These are phyloP conservation scores for Pyrrhosoma nymphula DNA, from an alignment of 2,888 invertebrate species.

Conservation along the genomic window DNA sequence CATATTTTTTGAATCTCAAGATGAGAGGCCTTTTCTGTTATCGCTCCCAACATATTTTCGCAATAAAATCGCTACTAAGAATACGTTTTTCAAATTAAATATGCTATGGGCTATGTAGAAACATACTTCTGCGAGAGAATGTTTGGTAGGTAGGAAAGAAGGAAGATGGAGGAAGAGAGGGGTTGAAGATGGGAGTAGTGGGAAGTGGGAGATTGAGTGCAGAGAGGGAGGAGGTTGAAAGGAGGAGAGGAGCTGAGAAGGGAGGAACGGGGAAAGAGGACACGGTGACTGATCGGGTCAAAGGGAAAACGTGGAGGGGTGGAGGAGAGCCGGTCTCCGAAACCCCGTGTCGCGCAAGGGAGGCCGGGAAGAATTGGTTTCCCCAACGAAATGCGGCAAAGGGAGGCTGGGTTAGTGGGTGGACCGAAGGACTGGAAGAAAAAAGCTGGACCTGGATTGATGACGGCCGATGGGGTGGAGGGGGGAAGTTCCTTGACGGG, in stretches of 20 bases:
- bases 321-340: background rate
- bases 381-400: background rate
- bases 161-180: background rate
- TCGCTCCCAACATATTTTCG: too few relatives aligned
- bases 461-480: background rate
- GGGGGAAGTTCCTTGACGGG: background rate
- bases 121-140: too few relatives aligned
- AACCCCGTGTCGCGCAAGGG: background rate
- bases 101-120: too few relatives aligned
- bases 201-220: background rate
- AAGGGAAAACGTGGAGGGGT: background rate
- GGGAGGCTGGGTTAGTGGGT: background rate
- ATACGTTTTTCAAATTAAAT: too few relatives aligned
- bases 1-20: too few relatives aligned
- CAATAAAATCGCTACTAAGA: too few relatives aligned
- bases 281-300: constrained; percentile 15
- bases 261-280: background rate
- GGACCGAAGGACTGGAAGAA: background rate
- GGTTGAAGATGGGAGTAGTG: background rate
- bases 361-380: background rate
- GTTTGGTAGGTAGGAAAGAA: too few relatives aligned
- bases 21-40: too few relatives aligned
- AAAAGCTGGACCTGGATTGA: background rate
- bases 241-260: background rate
- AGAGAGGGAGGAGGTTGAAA: too few relatives aligned